Evolutionary conservation across 2,797 vertebrate species (phyloP).

Genomic region (Ataeniobius toweri): DNA sequence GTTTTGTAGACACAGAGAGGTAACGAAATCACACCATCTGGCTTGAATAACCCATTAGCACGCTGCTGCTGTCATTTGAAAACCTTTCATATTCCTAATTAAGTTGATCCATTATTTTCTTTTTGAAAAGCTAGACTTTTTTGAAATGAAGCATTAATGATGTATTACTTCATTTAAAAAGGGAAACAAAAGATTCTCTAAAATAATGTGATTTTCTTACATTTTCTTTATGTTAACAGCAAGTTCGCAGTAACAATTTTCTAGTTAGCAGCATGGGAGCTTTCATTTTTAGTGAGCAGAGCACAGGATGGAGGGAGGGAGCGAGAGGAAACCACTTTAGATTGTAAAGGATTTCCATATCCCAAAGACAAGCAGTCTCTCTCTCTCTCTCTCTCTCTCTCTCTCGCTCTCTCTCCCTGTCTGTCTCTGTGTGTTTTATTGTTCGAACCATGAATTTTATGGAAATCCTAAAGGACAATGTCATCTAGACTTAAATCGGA

Average conservation of each 20-base stretch:
- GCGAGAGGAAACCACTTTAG: slow-evolving; percentile 84
- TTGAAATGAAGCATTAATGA: slow-evolving; percentile 1
- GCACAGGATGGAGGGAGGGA: slow-evolving; percentile 68
- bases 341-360: slow-evolving; percentile 90
- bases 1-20: slow-evolving; percentile 31
- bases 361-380: slow-evolving; percentile 83
- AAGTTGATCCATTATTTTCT: neutral
- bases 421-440: neutral
- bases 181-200: neutral
- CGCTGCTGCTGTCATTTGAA: slow-evolving; percentile 8
- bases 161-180: neutral
- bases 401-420: slow-evolving; percentile 8
- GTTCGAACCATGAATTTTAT: neutral
- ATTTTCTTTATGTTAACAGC: slow-evolving; percentile 19
- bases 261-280: slow-evolving; percentile 66
- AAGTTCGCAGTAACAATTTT: slow-evolving; percentile 54
- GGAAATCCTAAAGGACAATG: neutral
- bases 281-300: slow-evolving; percentile 59
- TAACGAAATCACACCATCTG: slow-evolving; percentile 54
- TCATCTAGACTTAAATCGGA: neutral
- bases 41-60: slow-evolving; percentile 13
- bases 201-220: slow-evolving; percentile 19
- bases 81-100: neutral
- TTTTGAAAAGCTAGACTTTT: neutral
- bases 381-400: slow-evolving; percentile 48